These are phyloP conservation scores for Alexandromys fortis DNA, from an alignment of 2,113 vertebrate species.

Conservation along the genomic window DNA sequence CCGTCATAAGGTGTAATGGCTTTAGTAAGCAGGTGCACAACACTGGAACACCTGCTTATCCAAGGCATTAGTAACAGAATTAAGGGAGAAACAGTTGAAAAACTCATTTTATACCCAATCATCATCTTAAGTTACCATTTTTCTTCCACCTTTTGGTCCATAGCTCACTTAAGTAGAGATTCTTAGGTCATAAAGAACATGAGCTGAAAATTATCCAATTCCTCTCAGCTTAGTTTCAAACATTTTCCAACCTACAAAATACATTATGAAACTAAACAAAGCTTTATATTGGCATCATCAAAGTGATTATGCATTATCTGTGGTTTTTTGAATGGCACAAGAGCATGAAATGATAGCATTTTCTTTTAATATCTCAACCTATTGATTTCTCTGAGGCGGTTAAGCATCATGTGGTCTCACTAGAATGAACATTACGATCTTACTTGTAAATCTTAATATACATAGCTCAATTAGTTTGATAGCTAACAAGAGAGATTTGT, in stretches of 20 bases:
- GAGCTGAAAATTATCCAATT: neutral
- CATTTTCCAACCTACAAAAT: neutral
- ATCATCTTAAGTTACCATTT: neutral
- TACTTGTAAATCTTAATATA: neutral
- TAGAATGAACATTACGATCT: neutral
- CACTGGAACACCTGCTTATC: neutral
- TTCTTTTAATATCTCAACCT: neutral
- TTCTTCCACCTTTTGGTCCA: neutral
- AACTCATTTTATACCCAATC: neutral
- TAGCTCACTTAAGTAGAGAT: neutral
- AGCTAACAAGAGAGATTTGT: neutral
- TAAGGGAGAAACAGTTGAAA: neutral
- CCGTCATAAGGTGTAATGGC: neutral
- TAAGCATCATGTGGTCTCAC: neutral
- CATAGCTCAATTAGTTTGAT: neutral
- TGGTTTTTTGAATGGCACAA: neutral
- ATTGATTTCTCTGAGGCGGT: neutral
- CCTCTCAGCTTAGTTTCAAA: neutral
- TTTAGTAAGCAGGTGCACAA: neutral
- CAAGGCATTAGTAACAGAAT: neutral
- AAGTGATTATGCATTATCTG: neutral
- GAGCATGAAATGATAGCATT: neutral
- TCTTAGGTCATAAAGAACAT: neutral
- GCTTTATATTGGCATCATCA: neutral
- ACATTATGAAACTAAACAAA: neutral